Conservation (phyloP, 2,888 invertebrate genomes). For the Carpatolechia fugitivella region DNA sequence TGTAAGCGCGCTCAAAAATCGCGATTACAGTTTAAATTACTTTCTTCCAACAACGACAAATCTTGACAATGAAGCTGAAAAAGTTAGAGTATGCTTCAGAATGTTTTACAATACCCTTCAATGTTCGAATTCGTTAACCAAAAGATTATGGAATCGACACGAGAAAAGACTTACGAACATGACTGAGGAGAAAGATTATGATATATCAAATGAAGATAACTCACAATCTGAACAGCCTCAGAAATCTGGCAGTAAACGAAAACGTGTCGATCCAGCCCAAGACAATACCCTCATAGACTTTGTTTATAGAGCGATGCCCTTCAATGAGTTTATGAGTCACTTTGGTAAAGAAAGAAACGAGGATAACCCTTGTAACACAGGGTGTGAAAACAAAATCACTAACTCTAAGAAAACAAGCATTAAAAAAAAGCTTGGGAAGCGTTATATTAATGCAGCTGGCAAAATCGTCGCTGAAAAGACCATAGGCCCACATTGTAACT, state of each 20-base stretch:
- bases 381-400: neutral
- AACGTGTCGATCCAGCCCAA: neutral
- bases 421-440: neutral
- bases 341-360: neutral
- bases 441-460: neutral
- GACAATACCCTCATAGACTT: conserved; percentile 5
- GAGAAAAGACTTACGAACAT: too few relatives aligned
- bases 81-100: neutral
- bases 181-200: too few relatives aligned
- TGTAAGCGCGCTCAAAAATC: neutral
- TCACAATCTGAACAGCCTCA: too few relatives aligned
- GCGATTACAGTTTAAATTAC: neutral
- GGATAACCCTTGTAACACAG: neutral
- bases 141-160: too few relatives aligned
- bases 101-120: too few relatives aligned
- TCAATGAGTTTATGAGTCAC: neutral
- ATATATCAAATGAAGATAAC: too few relatives aligned
- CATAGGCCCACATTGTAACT: neutral
- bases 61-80: neutral
- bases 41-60: neutral
- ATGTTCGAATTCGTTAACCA: too few relatives aligned
- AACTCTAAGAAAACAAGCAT: neutral
- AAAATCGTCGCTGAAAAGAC: conserved; percentile 5
- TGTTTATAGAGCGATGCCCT: conserved; percentile 8
- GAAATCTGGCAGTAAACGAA: too few relatives aligned